These are phyloP conservation scores for Dolichallabes microphthalmus DNA, from an alignment of 2,113 vertebrate genomes.

Conservation along the genomic window DNA sequence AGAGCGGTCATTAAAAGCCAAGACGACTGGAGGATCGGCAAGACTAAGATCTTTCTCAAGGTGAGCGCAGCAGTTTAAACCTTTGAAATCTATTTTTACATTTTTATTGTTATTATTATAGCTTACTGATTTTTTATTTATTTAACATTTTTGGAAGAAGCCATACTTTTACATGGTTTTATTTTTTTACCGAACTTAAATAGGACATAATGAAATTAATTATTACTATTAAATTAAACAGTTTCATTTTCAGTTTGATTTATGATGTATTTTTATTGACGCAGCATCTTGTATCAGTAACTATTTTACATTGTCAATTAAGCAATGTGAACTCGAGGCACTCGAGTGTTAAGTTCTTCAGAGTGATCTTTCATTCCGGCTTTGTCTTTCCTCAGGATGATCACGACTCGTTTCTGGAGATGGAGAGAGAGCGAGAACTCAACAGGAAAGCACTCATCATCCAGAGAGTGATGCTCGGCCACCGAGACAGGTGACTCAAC, in stretches of 20 bases:
- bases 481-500: slow-evolving; percentile 80
- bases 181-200: neutral
- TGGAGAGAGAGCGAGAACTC: slow-evolving; percentile 73
- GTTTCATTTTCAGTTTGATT: neutral
- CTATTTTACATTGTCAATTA: neutral
- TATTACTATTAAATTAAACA: neutral
- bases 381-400: slow-evolving; percentile 71
- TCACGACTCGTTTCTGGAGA: slow-evolving; percentile 81
- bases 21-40: slow-evolving; percentile 86
- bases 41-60: slow-evolving; percentile 90
- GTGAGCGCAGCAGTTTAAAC: slow-evolving; percentile 61
- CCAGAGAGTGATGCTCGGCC: slow-evolving; percentile 81
- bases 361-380: neutral
- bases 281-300: neutral
- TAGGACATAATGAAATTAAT: neutral
- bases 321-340: neutral
- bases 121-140: neutral
- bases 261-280: neutral
- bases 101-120: neutral
- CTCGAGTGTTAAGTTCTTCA: neutral
- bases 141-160: neutral
- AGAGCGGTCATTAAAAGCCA: slow-evolving; percentile 68
- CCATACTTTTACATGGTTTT: neutral
- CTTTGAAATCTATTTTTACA: neutral
- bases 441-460: slow-evolving; percentile 77